Evolutionary conservation across 1,140 invertebrate species (phyloP).

Genomic region (Vanessa atalanta): DNA sequence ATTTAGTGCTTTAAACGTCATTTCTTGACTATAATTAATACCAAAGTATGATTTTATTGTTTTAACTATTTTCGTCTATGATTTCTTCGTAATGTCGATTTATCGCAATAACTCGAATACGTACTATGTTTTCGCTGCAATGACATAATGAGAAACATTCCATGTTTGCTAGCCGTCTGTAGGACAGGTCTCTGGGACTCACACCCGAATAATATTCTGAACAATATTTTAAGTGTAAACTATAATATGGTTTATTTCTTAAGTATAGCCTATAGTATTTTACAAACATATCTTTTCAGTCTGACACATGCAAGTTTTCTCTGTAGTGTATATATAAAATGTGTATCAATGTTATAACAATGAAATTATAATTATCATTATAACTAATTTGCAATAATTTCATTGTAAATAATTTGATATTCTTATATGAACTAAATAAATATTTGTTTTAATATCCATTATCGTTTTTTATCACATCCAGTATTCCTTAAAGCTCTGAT

Average conservation of each 20-base stretch:
- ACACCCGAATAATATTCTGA: conserved; percentile 69
- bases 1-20: conserved; percentile 1
- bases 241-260: conserved; percentile 72
- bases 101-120: background rate
- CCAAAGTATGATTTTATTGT: conserved; percentile 12
- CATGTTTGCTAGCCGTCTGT: conserved; percentile 64
- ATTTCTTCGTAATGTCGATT: conserved; percentile 13
- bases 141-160: conserved; percentile 72
- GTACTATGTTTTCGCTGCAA: conserved; percentile 33
- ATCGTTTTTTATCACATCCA: conserved; percentile 52
- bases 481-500: conserved; percentile 46
- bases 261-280: conserved; percentile 73
- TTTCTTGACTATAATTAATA: background rate
- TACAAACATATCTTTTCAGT: conserved; percentile 77
- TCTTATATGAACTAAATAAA: conserved; percentile 78
- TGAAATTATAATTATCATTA: conserved; percentile 71
- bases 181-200: conserved; percentile 40
- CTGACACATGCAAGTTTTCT: conserved; percentile 79
- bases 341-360: conserved; percentile 77
- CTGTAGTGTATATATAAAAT: conserved; percentile 76
- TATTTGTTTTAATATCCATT: conserved; percentile 76
- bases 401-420: conserved; percentile 79
- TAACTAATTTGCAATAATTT: conserved; percentile 73
- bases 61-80: background rate
- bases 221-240: conserved; percentile 73